phyloP scores from a whole-genome alignment of 2,113 vertebrate species.

The Hucho hucho region DNA sequence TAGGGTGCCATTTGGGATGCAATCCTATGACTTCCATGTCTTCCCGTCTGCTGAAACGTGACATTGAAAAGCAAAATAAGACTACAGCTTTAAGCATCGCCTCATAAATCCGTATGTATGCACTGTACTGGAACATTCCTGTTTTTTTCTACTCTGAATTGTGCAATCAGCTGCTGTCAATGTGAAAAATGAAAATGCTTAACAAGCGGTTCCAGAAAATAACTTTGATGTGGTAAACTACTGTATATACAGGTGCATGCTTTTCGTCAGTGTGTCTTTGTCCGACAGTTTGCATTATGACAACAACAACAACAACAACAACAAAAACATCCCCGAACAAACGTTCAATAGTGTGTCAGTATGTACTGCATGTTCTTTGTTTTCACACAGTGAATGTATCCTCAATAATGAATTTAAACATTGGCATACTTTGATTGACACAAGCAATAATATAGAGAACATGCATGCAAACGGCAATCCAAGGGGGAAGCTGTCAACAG shows the following conservation, averaged over 20 bases:
- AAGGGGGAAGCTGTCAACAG: not conserved
- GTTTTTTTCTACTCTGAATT: conserved; percentile 23
- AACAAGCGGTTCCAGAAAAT: conserved; percentile 5
- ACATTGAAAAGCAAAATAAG: too few species aligned
- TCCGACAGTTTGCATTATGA: conserved; percentile 10
- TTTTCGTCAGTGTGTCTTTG: conserved; percentile 21
- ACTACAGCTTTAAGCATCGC: too few species aligned
- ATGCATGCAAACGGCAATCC: not conserved
- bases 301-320: not conserved
- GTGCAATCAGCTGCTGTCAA: conserved; percentile 29
- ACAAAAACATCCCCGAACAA: conserved; percentile 5
- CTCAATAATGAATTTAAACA: not conserved
- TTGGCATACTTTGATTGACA: conserved; percentile 18
- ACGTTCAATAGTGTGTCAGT: not conserved
- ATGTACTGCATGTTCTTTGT: conserved; percentile 4
- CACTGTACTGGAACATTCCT: conserved; percentile 8
- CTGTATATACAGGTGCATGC: conserved; percentile 40
- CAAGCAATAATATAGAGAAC: conserved; percentile 20
- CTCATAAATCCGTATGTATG: not conserved
- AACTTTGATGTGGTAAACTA: conserved; percentile 38
- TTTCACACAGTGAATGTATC: conserved; percentile 12
- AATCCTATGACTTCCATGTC: conserved; percentile 17
- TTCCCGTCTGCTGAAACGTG: conserved; percentile 13
- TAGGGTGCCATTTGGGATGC: too few species aligned
- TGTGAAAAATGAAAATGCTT: conserved; percentile 29